Conservation (phyloP, 2,113 vertebrate genomes). For the Microcebus murinus region DNA sequence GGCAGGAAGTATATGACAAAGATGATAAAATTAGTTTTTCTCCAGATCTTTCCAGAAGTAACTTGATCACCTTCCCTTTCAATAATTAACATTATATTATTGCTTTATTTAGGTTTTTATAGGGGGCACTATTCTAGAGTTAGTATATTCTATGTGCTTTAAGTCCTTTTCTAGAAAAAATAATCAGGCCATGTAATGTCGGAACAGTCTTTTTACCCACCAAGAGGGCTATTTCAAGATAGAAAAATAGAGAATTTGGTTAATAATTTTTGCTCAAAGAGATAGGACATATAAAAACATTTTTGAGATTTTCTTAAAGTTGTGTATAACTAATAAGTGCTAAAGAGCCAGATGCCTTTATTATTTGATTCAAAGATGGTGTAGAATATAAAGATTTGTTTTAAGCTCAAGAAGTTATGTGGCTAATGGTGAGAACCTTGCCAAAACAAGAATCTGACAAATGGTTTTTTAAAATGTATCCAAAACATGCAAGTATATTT, state of each 20-base stretch:
- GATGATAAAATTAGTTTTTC: neutral
- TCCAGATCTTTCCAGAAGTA: neutral
- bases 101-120: neutral
- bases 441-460: conserved; percentile 66
- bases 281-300: neutral
- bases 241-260: neutral
- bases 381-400: conserved; percentile 47
- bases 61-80: neutral
- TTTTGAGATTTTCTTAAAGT: neutral
- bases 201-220: neutral
- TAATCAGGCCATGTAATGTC: neutral
- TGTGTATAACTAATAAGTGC: conserved; percentile 34
- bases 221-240: neutral
- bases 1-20: neutral
- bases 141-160: neutral
- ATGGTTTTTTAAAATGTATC: conserved; percentile 69
- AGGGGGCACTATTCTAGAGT: neutral
- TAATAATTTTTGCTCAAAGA: conserved; percentile 39
- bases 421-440: conserved; percentile 62
- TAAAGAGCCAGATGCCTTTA: neutral
- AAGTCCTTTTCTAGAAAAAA: neutral
- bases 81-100: neutral
- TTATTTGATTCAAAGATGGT: conserved; percentile 52
- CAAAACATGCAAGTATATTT: conserved; percentile 72
- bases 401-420: conserved; percentile 57